Conservation (phyloP, 2,113 vertebrate genomes). For the Centrocercus urophasianus region DNA sequence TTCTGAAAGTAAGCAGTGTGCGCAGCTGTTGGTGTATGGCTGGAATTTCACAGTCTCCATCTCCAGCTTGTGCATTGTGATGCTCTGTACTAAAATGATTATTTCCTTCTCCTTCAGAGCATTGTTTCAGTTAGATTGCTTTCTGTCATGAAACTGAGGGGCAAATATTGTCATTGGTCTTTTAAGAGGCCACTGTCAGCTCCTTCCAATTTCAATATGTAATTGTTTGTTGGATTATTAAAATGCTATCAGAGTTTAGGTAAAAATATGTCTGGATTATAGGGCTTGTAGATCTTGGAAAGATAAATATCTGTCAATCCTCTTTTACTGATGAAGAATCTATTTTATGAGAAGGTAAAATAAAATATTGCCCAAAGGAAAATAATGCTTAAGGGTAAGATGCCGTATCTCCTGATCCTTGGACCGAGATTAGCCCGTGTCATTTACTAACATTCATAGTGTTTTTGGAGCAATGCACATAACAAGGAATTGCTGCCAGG, state of each 20-base stretch:
- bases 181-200: background rate
- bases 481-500: background rate
- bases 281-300: background rate
- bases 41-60: background rate
- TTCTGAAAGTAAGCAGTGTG: background rate
- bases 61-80: background rate
- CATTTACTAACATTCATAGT: background rate
- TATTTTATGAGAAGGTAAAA: background rate
- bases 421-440: background rate
- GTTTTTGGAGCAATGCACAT: background rate
- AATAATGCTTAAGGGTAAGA: background rate
- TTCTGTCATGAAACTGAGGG: background rate
- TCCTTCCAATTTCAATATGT: background rate
- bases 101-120: background rate
- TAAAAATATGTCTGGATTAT: background rate
- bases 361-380: background rate
- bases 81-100: background rate
- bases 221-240: background rate
- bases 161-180: background rate
- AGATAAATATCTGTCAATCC: background rate
- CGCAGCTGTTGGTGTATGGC: background rate
- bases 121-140: background rate
- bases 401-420: background rate
- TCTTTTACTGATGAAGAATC: background rate
- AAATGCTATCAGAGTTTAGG: background rate